These are phyloP conservation scores for Timandra comae DNA, from an alignment of 2,888 invertebrate genomes.

Conservation along the genomic window DNA sequence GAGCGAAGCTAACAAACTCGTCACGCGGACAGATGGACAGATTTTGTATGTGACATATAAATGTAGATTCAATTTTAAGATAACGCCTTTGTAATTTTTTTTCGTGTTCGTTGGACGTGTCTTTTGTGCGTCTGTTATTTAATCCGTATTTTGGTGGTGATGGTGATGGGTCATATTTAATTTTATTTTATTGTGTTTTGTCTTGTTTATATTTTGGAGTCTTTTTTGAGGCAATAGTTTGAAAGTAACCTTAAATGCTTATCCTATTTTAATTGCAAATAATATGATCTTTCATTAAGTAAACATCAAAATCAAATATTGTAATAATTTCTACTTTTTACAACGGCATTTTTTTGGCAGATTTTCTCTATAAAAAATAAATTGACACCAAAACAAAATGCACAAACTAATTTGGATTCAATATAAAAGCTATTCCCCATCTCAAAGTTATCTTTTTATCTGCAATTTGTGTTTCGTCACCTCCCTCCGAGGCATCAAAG, in stretches of 20 bases:
- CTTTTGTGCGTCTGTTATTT: constrained; percentile 21
- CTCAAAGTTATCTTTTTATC: constrained; percentile 74
- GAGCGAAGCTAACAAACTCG: constrained; percentile 16
- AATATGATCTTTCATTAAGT: too few species aligned
- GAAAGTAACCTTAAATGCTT: too few species aligned
- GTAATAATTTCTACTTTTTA: too few species aligned
- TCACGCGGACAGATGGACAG: constrained; percentile 44
- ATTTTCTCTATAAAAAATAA: too few species aligned
- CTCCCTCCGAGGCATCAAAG: constrained; percentile 63
- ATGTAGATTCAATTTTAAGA: constrained; percentile 50
- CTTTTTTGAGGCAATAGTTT: too few species aligned
- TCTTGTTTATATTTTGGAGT: too few species aligned
- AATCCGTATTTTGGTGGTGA: constrained; percentile 1
- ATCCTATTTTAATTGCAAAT: too few species aligned
- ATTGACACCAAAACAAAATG: constrained; percentile 23
- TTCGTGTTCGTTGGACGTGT: constrained; percentile 7
- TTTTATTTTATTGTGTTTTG: too few species aligned
- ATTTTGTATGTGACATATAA: constrained; percentile 36
- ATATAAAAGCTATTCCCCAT: constrained; percentile 37
- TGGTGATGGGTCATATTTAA: too few species aligned
- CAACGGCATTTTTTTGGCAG: too few species aligned
- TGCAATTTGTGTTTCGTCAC: constrained; percentile 75
- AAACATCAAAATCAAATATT: too few species aligned
- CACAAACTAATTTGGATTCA: constrained; percentile 31
- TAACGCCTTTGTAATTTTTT: constrained; percentile 23